A percentile compares a stretch with the other conserved stretches of the same genome.
These are phyloP conservation scores for Amorpha juglandis DNA, from an alignment of 2,888 invertebrate genomes.

Conservation along the genomic window DNA sequence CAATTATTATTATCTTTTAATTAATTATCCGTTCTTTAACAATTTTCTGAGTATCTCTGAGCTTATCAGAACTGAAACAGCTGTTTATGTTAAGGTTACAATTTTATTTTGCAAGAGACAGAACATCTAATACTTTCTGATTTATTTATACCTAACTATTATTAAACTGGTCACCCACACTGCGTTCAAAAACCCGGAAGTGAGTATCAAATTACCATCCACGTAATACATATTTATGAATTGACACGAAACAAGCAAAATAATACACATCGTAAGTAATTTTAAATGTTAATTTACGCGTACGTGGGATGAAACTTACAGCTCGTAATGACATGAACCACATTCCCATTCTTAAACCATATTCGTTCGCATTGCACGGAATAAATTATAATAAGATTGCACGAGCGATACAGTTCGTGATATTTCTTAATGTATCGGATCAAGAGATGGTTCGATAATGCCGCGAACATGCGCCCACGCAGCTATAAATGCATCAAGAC, in stretches of 20 bases:
- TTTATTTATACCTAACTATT: not conserved
- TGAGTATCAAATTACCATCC: constrained; percentile 22
- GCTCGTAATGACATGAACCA: constrained; percentile 51
- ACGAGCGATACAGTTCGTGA: constrained; percentile 47
- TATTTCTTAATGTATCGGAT: constrained; percentile 56
- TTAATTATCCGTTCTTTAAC: not conserved
- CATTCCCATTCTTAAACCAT: constrained; percentile 48
- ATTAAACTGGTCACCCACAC: not conserved
- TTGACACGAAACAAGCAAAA: constrained; percentile 35
- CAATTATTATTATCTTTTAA: not conserved
- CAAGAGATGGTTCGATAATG: constrained; percentile 54
- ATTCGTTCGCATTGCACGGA: constrained; percentile 48
- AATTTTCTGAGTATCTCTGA: not conserved
- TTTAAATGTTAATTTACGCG: constrained; percentile 47
- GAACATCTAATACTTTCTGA: no score
- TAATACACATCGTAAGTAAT: constrained; percentile 32
- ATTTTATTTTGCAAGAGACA: no score
- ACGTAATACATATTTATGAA: constrained; percentile 30
- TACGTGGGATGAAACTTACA: constrained; percentile 56
- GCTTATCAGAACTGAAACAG: no score
- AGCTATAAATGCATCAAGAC: constrained; percentile 45
- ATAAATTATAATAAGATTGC: constrained; percentile 33
- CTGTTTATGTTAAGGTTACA: no score
- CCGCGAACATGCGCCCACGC: constrained; percentile 48
- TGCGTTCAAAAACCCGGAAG: constrained; percentile 9